Evolutionary conservation across 2,888 invertebrate genomes (phyloP), one percentile per base, ranked within the genome.

Genomic region (Mythimna ferrago): DNA sequence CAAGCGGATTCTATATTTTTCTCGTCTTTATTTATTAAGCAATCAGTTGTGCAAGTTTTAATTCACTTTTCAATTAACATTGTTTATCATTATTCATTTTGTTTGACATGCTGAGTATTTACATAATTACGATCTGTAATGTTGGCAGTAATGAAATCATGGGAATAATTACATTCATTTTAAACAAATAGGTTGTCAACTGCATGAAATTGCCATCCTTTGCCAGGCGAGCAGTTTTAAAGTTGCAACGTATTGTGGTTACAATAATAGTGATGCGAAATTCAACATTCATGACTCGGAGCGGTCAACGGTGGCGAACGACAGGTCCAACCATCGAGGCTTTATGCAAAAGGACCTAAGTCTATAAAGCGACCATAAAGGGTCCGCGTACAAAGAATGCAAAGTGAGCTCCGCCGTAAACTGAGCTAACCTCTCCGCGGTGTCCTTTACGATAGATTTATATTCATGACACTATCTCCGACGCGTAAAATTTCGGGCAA

Each of bases 401-500:
- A 96, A 96, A 95, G 96, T 95, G 95, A 95, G 95, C 93, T 90
- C 89, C 92, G 92, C 93, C 93, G 93, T 94, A 94, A 94, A 92
- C 90, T 90, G 87, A 88, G 89, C 93, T 94, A 91, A 93, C 92
- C 93, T 94, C 93, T 93, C 92, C 89, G 92, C 88, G 93, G 93
- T 94, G 94, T 94, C 94, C 94, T 95, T 95, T 95, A 95, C 95
- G 94, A 95, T 95, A 95, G 95, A 96, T 96, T 96, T 96, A 96
- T 96, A 96, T 96, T 96, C 96, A 96, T 96, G 95, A 93, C 96
- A 94, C 95, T 95, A 94, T 95, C 95, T 95, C 92, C 87, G 91
- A 91, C 94, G 94, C 96, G 96, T 95, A 95, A 95, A 96, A 96
- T 96, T 96, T 96, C 95, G 96, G 95, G 93, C 94, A 93, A 94